A percentile compares a stretch with the other conserved stretches of the same genome.
Conservation (phyloP, 1,140 invertebrate genomes). For the Drosophila triauraria region DNA sequence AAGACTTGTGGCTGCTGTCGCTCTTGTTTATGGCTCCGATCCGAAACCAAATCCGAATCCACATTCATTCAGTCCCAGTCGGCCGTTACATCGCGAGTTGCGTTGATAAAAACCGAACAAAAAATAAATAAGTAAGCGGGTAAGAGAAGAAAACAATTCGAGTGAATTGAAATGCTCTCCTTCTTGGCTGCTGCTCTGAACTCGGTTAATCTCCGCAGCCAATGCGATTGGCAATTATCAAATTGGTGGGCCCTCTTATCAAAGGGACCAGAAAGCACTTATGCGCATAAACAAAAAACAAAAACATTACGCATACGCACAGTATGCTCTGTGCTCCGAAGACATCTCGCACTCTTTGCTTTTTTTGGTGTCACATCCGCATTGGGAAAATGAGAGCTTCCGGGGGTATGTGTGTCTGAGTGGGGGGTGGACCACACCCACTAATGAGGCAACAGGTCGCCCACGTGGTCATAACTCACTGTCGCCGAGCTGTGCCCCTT, state of each 20-base stretch:
- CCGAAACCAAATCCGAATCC: conserved; percentile 2
- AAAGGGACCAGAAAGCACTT: neutral
- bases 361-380: conserved; percentile 41
- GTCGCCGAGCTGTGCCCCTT: conserved; percentile 19
- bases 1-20: neutral
- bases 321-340: conserved; percentile 1
- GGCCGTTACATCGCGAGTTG: conserved; percentile 14
- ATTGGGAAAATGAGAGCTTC: conserved; percentile 19
- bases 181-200: conserved; percentile 11
- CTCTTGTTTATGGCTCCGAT: conserved; percentile 11
- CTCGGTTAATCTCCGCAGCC: conserved; percentile 5
- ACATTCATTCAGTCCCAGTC: conserved; percentile 20
- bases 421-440: conserved; percentile 17
- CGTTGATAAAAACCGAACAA: conserved; percentile 21
- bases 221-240: conserved; percentile 14
- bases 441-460: conserved; percentile 52
- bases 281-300: conserved; percentile 55
- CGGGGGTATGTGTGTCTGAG: neutral
- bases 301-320: conserved; percentile 54
- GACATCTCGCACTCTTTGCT: conserved; percentile 8
- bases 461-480: conserved; percentile 41
- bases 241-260: conserved; percentile 23
- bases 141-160: conserved; percentile 5
- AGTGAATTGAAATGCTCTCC: neutral
- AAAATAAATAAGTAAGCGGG: neutral